These are phyloP conservation scores for Nymphalis polychloros DNA, from an alignment of 2,888 invertebrate species.

Conservation along the genomic window DNA sequence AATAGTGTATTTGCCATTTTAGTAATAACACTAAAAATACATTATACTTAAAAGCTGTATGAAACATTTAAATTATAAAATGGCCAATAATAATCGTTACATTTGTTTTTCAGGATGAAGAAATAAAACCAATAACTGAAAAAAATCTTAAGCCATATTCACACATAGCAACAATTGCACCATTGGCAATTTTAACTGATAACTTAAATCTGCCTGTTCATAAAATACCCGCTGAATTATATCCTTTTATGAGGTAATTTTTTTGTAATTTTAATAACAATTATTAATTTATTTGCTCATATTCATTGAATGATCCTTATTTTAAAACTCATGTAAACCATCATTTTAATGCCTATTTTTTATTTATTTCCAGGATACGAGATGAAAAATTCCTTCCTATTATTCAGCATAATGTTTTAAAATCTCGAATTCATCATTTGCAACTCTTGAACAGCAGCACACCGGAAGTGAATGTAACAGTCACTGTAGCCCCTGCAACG, in stretches of 20 bases:
- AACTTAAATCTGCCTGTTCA: slow-evolving; percentile 83
- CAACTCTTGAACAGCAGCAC: slow-evolving; percentile 84
- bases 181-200: slow-evolving; percentile 90
- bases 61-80: too few species aligned
- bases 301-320: neutral
- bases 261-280: slow-evolving; percentile 1
- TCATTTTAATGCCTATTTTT: neutral
- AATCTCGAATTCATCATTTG: slow-evolving; percentile 89
- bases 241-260: slow-evolving; percentile 81
- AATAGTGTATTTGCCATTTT: too few species aligned
- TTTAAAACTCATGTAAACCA: too few species aligned
- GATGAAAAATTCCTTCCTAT: slow-evolving; percentile 89
- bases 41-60: too few species aligned
- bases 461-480: slow-evolving; percentile 84
- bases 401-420: slow-evolving; percentile 90
- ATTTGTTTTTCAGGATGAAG: slow-evolving; percentile 52
- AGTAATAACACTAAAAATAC: too few species aligned
- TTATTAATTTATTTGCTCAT: neutral
- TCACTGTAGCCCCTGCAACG: slow-evolving; percentile 88
- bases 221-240: slow-evolving; percentile 86
- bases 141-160: slow-evolving; percentile 81
- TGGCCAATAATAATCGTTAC: slow-evolving; percentile 8
- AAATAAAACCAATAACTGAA: slow-evolving; percentile 28
- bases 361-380: slow-evolving; percentile 73
- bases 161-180: slow-evolving; percentile 88